Conservation (phyloP, 2,113 vertebrate species). For the Ranitomeya imitator region DNA sequence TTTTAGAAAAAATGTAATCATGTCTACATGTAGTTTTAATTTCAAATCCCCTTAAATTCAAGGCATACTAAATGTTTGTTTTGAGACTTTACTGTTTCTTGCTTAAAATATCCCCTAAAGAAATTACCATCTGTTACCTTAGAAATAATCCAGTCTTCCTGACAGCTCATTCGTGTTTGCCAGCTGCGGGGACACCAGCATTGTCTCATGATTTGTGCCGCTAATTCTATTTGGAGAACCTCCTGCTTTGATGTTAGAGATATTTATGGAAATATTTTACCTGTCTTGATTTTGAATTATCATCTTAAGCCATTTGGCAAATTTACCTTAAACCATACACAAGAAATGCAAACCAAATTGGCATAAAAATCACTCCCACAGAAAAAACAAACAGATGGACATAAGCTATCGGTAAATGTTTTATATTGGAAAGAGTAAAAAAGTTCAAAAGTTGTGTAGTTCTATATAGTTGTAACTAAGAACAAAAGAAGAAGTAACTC, state of each 20-base stretch:
- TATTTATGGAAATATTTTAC: neutral
- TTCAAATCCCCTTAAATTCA: neutral
- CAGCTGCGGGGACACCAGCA: constrained; percentile 24
- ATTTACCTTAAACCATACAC: neutral
- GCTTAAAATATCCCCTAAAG: constrained; percentile 21
- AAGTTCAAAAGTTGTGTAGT: too few species aligned
- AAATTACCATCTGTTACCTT: constrained; percentile 39
- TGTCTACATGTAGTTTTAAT: neutral
- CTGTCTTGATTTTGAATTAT: neutral
- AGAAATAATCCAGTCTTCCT: constrained; percentile 34
- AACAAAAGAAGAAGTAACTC: too few species aligned
- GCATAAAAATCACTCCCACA: too few species aligned
- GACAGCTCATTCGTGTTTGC: constrained; percentile 42
- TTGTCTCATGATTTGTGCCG: constrained; percentile 21
- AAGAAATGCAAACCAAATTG: neutral
- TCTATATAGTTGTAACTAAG: too few species aligned
- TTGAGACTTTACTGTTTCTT: neutral
- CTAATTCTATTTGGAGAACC: constrained; percentile 36
- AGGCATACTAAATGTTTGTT: neutral
- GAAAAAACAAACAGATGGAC: too few species aligned
- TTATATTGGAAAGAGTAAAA: too few species aligned
- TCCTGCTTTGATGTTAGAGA: neutral
- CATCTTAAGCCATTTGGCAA: neutral
- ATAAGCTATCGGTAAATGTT: too few species aligned
- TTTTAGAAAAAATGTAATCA: neutral